Base-by-base conservation (phyloP, 53 echinoderm and acorn worm genomes). In the Mesocentrotus franciscanus region DNA sequence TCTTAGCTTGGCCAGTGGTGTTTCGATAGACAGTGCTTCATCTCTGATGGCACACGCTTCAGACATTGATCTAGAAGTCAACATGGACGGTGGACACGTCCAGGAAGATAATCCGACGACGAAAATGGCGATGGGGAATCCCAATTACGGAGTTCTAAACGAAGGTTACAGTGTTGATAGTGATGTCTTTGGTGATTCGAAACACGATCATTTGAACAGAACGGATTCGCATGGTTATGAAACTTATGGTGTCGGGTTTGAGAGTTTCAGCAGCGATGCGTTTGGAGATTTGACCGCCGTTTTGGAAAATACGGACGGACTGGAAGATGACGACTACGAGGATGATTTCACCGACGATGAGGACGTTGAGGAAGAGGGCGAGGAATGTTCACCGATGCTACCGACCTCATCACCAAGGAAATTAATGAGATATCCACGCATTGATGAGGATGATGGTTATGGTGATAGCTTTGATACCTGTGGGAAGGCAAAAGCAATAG, bases 381-480 rank as follows among this genome's bases (percentile, higher is more conserved):
- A 27, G 29, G 92, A 92, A 74, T 35, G 49, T 26, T 55, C 76
- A 0, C 92, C 92, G 24, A 92, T 92, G 92, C 55, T 92, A 49
- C 92, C 55, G 13, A 3, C 72, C 39, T 27, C n/a, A 56, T 13
- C 92, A 34, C n/a, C 92, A 12, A 92, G 92, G 92, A 92, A 92
- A 39, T 56, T 92, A 34, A 75, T 68, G 42, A 92, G 75, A 56
- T 92, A 56, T 74, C 71, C 92, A 36, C 92, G 72, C 3, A 92
- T 92, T 56, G 92, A 92, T 55, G 92, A 92, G 13, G 75, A 92
- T 70, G 92, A 92, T 70, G 92, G 92, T 56, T 92, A 92, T 56
- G 92, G 92, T 8, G 92, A 92, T 74, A 92, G 92, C 57, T 92
- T 92, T 92, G 92, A 92, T 55, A 26, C 2, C 9, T 39, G 20